Conservation (phyloP, 1,140 invertebrate species). For the Pinna nobilis region DNA sequence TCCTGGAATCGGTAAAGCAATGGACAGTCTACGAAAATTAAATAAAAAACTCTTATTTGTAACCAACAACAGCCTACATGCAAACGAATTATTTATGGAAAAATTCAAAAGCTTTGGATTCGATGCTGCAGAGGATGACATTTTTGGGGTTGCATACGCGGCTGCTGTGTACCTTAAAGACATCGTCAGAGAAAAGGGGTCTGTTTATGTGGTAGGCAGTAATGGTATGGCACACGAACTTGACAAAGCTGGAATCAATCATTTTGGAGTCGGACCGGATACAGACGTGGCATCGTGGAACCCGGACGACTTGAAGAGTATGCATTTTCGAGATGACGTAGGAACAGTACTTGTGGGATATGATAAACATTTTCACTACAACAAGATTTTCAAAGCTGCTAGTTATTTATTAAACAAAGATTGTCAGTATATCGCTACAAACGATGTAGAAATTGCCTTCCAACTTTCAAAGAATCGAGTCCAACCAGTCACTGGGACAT, state of each 20-base stretch:
- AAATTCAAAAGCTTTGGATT: constrained; percentile 59
- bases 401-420: constrained; percentile 53
- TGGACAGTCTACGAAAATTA: constrained; percentile 42
- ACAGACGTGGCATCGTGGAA: constrained; percentile 47
- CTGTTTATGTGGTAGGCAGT: constrained; percentile 62
- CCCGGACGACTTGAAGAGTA: constrained; percentile 42
- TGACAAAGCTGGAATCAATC: constrained; percentile 63
- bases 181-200: constrained; percentile 42
- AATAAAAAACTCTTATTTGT: constrained; percentile 63
- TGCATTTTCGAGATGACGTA: constrained; percentile 55
- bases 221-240: constrained; percentile 72
- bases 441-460: constrained; percentile 52
- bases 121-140: constrained; percentile 48
- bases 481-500: constrained; percentile 81
- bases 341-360: constrained; percentile 65
- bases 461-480: constrained; percentile 21
- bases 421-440: constrained; percentile 63
- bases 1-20: constrained; percentile 41
- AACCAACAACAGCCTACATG: constrained; percentile 66
- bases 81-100: constrained; percentile 31
- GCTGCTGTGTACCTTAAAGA: constrained; percentile 59
- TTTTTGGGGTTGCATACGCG: constrained; percentile 59
- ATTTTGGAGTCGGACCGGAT: constrained; percentile 71
- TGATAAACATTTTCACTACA: constrained; percentile 64
- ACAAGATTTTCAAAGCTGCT: constrained; percentile 66